Evolutionary conservation across 2,888 invertebrate genomes (phyloP).

Genomic region (Drosophila fungiperda): DNA sequence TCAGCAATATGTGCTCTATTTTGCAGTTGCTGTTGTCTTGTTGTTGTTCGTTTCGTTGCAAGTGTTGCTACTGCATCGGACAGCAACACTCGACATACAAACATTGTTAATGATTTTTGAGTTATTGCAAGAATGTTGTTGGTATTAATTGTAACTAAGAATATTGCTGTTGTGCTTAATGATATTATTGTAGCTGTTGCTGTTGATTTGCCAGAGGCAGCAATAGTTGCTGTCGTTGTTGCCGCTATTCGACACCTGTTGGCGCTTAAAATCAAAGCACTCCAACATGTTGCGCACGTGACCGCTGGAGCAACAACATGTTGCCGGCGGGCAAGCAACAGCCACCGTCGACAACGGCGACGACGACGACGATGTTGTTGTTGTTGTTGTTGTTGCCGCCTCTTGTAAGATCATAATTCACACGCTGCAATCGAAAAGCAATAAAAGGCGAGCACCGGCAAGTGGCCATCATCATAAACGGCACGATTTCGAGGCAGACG

Average conservation of each 20-base stretch:
- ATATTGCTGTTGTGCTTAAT: conserved; percentile 41
- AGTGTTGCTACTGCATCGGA: conserved; percentile 44
- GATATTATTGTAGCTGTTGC: conserved; percentile 42
- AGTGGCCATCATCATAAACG: conserved; percentile 48
- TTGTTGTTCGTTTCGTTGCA: conserved; percentile 34
- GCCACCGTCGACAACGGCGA: conserved; percentile 5
- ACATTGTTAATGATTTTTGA: conserved; percentile 48
- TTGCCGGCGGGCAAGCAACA: conserved; percentile 35
- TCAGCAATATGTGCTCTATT: conserved; percentile 26
- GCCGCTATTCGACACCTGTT: conserved; percentile 55
- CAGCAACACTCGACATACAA: conserved; percentile 38
- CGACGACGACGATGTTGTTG: background rate
- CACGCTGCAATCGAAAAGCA: conserved; percentile 57
- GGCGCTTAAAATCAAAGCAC: conserved; percentile 63
- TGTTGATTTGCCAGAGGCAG: conserved; percentile 14
- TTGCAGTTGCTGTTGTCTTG: conserved; percentile 21
- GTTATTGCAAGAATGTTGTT: conserved; percentile 15
- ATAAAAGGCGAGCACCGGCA: conserved; percentile 54
- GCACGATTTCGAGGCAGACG: conserved; percentile 46
- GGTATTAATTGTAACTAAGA: conserved; percentile 17
- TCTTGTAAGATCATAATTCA: conserved; percentile 67
- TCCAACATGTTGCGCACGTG: conserved; percentile 51
- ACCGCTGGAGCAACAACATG: conserved; percentile 47
- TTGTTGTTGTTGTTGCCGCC: conserved; percentile 21
- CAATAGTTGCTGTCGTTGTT: conserved; percentile 24